Conservation (phyloP, 2,113 vertebrate species). For the Peromyscus leucopus region DNA sequence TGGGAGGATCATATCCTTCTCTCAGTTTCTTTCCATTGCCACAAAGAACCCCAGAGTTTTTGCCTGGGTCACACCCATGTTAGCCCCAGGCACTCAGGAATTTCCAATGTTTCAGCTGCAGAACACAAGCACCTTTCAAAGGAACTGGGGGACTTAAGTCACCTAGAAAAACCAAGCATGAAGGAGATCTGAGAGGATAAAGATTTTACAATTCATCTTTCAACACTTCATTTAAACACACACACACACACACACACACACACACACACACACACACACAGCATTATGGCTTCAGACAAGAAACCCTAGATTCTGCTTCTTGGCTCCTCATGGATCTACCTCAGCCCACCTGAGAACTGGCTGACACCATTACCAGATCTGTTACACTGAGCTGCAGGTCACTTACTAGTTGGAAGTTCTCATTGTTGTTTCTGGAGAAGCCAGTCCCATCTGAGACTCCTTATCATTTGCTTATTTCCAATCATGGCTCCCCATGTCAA, state of each 20-base stretch:
- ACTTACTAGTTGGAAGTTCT: neutral
- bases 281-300: neutral
- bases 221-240: neutral
- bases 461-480: neutral
- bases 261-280: neutral
- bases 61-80: neutral
- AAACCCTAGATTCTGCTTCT: neutral
- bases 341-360: neutral
- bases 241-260: neutral
- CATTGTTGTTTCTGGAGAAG: neutral
- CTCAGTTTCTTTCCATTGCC: conserved; percentile 64
- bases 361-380: neutral
- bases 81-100: neutral
- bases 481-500: neutral
- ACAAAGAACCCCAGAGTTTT: neutral
- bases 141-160: neutral
- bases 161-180: neutral
- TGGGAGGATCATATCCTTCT: conserved; percentile 67
- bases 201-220: neutral
- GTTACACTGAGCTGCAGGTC: neutral
- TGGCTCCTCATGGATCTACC: neutral
- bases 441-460: neutral
- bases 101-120: conserved; percentile 31
- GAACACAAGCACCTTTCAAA: neutral
- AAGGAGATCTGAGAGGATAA: neutral